Conservation (phyloP, 2,888 invertebrate species). For the Watsonalla binaria region DNA sequence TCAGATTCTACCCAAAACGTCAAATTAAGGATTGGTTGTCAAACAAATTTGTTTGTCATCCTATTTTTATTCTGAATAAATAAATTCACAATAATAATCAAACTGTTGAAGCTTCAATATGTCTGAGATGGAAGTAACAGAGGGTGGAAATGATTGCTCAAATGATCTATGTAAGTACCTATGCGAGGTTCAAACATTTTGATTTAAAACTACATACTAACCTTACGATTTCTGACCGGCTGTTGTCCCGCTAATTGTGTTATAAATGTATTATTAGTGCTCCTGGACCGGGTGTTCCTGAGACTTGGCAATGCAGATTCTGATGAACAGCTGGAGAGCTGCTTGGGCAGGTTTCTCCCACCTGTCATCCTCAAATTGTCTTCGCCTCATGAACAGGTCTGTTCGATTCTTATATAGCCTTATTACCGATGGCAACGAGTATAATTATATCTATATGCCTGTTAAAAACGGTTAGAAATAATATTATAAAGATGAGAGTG, state of each 20-base stretch:
- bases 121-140: constrained; percentile 72
- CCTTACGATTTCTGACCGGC: constrained; percentile 25
- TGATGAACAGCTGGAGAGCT: constrained; percentile 91
- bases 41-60: constrained; percentile 42
- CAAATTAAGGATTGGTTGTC: constrained; percentile 21
- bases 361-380: constrained; percentile 94
- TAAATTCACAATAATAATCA: constrained; percentile 12
- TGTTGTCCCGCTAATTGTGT: constrained; percentile 17
- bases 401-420: constrained; percentile 32
- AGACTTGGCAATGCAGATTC: constrained; percentile 92
- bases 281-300: constrained; percentile 93
- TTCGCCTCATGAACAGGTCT: constrained; percentile 90
- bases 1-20: constrained; percentile 6
- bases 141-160: constrained; percentile 56
- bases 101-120: constrained; percentile 34
- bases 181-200: constrained; percentile 2
- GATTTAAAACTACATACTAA: constrained; percentile 5
- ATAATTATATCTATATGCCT: no score
- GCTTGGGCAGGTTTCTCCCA: constrained; percentile 88
- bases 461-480: no score
- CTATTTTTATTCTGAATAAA: constrained; percentile 7
- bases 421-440: background rate
- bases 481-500: no score
- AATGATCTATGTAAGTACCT: constrained; percentile 64
- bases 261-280: constrained; percentile 74